Base-by-base conservation (phyloP, 2,113 vertebrate genomes). In the Gymnogyps californianus region DNA sequence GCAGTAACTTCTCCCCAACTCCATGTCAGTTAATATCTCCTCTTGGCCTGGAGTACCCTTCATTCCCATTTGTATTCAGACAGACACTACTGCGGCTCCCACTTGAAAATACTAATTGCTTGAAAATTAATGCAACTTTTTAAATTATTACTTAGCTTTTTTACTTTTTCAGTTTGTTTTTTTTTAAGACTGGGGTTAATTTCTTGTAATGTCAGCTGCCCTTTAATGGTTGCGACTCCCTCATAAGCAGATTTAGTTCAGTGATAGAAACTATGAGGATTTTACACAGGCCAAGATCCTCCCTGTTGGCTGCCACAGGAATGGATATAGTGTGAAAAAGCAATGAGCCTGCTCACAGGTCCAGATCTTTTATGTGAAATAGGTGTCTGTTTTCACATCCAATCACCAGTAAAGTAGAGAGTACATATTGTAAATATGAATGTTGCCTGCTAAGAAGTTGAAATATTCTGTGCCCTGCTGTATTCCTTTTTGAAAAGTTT, bases 21-120 rank as follows among this genome's bases (percentile, higher is more conserved):
- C 74, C 49, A 6, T 76, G 66, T 67, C 77, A 58, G 19, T 57
- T 84, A 79, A 84, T 4, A 0, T 62, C 83, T 87, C 69, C 76
- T 92, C 72, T 91, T 93, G 80, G 61, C 81, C 81, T 76, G 65
- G 80, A 97, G 87, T 71, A 72, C 94, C 62, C 66, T 96, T 85
- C 58, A 69, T 77, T 87, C 83, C 83, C 40, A 87, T 87, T 82
- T 82, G 77, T 91, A 94, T 93, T 96, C 96, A 97, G 51, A 44
- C 40, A 93, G 89, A 36, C 40, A 32, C 57, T 52, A 16, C 47
- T 81, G 86, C 22, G 9, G 61, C 70, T 92, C 89, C 64, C 83
- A 44, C 81, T 95, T 85, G 69, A 95, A 97, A 92, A 83, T 70
- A 66, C 54, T 91, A 93, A 92, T 93, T 89, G 77, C 28, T 72